A percentile compares a stretch with the other conserved stretches of the same genome.
These are phyloP conservation scores for Muschampia plurimacula DNA, from an alignment of 2,888 invertebrate species.

Conservation along the genomic window DNA sequence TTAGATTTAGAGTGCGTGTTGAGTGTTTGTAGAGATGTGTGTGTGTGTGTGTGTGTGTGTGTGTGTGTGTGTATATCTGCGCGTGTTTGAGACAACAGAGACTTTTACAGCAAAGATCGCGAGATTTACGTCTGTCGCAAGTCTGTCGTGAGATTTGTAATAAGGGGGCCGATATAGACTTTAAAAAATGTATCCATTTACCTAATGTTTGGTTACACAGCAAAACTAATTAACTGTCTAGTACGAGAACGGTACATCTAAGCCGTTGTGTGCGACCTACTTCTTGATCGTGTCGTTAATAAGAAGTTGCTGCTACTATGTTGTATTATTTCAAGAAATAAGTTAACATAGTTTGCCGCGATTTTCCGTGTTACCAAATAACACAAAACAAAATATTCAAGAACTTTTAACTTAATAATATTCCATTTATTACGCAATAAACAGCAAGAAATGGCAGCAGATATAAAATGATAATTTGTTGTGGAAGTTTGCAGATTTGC, in stretches of 20 bases:
- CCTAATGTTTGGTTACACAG: conserved; percentile 13
- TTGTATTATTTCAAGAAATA: conserved; percentile 45
- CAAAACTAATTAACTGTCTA: conserved; percentile 21
- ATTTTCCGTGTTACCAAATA: conserved; percentile 19
- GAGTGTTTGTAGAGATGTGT: too few species aligned
- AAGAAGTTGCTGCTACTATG: conserved; percentile 44
- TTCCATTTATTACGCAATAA: conserved; percentile 10
- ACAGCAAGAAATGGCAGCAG: background rate
- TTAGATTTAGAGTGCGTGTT: too few species aligned
- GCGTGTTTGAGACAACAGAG: too few species aligned
- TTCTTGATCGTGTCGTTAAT: conserved; percentile 50
- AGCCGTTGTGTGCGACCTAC: conserved; percentile 44
- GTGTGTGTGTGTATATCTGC: too few species aligned
- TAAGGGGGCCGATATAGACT: background rate
- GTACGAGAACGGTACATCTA: conserved; percentile 2
- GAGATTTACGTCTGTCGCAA: too few species aligned
- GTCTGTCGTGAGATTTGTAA: too few species aligned
- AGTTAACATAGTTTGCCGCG: conserved; percentile 43
- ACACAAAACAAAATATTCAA: background rate
- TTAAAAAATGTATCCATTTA: background rate
- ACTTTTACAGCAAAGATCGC: too few species aligned
- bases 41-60: too few species aligned
- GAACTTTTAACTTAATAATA: conserved; percentile 16
- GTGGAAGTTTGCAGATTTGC: conserved; percentile 5
- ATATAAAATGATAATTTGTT: conserved; percentile 14